These are phyloP conservation scores for Grapholita molesta DNA, from an alignment of 1,140 invertebrate species.

Conservation along the genomic window DNA sequence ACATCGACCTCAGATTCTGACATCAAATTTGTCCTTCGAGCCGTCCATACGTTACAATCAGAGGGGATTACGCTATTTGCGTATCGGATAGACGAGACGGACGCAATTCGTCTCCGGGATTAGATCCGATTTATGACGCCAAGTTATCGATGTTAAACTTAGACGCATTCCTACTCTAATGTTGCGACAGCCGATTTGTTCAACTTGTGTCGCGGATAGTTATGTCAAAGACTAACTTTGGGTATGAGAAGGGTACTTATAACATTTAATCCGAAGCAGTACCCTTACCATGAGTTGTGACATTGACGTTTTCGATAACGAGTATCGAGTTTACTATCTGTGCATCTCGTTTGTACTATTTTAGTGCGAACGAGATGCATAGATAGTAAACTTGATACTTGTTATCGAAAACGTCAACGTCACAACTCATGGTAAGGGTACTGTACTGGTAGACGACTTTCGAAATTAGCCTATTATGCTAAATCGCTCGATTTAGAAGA, in stretches of 20 bases:
- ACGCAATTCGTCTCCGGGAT: conserved; percentile 40
- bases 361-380: no score
- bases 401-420: no score
- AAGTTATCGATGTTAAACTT: conserved; percentile 22
- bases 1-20: conserved; percentile 9
- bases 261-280: no score
- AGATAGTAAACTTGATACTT: no score
- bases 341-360: no score
- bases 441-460: no score
- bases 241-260: background rate
- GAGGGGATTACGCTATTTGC: conserved; percentile 46
- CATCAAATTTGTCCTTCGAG: conserved; percentile 34
- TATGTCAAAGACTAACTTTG: background rate
- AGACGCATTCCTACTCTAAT: conserved; percentile 13
- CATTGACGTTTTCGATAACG: no score
- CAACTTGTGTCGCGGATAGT: background rate
- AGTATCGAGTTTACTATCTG: no score
- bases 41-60: conserved; percentile 50
- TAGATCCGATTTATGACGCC: conserved; percentile 44
- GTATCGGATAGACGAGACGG: conserved; percentile 23
- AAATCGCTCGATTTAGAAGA: no score
- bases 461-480: no score
- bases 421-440: no score
- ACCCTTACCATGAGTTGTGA: no score
- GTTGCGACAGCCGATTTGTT: background rate